A percentile compares a stretch with the other conserved stretches of the same genome.
phyloP scores from a whole-genome alignment of 2,888 invertebrate species.

The Amblyteles armatorius region DNA sequence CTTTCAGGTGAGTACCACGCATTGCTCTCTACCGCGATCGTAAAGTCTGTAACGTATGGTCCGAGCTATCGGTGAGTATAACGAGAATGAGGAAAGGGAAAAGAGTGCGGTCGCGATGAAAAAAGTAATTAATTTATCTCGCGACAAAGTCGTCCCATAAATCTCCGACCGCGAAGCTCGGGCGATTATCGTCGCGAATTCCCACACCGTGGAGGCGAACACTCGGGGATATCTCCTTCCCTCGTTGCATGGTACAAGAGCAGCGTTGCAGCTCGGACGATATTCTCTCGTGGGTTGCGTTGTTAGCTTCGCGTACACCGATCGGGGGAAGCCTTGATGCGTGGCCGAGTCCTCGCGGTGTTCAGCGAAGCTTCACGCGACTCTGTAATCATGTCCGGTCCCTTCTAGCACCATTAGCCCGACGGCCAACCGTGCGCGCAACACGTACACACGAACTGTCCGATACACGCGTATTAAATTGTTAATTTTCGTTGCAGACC shows the following conservation, averaged over 20 bases:
- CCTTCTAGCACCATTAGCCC: constrained; percentile 69
- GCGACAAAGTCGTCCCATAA: constrained; percentile 10
- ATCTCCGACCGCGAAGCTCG: constrained; percentile 27
- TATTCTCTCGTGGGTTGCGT: constrained; percentile 34
- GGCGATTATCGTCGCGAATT: constrained; percentile 19
- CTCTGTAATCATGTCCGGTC: constrained; percentile 83
- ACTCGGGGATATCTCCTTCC: background rate
- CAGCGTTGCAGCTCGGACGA: constrained; percentile 5
- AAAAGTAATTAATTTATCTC: constrained; percentile 12
- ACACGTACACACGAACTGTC: constrained; percentile 18
- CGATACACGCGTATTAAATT: constrained; percentile 3
- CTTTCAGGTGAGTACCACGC: constrained; percentile 59
- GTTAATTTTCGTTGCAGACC: background rate
- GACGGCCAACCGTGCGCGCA: constrained; percentile 43
- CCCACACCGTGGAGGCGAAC: background rate
- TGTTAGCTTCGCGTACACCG: constrained; percentile 10
- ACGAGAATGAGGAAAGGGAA: background rate
- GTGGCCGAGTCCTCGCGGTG: constrained; percentile 83
- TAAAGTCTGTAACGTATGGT: constrained; percentile 12
- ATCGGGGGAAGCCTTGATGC: constrained; percentile 78
- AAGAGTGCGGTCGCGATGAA: background rate
- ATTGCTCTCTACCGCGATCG: background rate
- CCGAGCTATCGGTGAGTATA: constrained; percentile 39
- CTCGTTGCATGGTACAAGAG: constrained; percentile 39
- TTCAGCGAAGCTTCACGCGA: constrained; percentile 83